These are phyloP conservation scores for Chaetops frenatus DNA, from an alignment of 2,113 vertebrate species.

Conservation along the genomic window DNA sequence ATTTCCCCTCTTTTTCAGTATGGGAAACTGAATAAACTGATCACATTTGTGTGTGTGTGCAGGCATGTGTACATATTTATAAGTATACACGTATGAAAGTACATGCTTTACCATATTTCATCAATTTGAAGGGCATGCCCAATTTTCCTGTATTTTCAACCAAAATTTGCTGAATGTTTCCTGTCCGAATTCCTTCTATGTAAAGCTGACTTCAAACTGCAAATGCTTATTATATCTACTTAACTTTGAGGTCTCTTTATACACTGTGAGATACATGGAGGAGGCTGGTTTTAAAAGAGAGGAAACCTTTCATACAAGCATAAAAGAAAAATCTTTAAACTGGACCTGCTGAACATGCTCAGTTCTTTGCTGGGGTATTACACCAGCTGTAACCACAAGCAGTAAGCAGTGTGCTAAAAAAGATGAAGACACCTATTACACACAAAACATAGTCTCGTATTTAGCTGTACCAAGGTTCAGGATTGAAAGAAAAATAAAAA, in stretches of 20 bases:
- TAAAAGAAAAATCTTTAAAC: not conserved
- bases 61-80: not conserved
- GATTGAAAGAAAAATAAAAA: rapidly evolving
- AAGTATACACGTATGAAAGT: not conserved
- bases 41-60: not conserved
- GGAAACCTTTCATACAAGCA: not conserved
- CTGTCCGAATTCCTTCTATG: not conserved
- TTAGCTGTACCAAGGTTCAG: not conserved
- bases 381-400: not conserved
- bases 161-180: not conserved
- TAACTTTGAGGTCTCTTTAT: not conserved
- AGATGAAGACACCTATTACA: not conserved
- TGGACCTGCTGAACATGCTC: not conserved
- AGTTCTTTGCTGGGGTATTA: not conserved
- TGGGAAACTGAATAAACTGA: not conserved
- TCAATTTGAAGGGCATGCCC: not conserved
- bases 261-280: not conserved
- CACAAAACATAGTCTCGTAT: not conserved
- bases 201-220: not conserved
- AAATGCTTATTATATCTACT: not conserved
- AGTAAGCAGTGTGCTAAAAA: not conserved
- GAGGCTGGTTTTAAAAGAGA: not conserved
- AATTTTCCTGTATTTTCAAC: not conserved
- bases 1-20: not conserved
- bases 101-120: not conserved